A percentile compares a stretch with the other conserved stretches of the same genome.
Conservation (phyloP, 2,888 invertebrate species). For the Tanytarsus gracilentus region DNA sequence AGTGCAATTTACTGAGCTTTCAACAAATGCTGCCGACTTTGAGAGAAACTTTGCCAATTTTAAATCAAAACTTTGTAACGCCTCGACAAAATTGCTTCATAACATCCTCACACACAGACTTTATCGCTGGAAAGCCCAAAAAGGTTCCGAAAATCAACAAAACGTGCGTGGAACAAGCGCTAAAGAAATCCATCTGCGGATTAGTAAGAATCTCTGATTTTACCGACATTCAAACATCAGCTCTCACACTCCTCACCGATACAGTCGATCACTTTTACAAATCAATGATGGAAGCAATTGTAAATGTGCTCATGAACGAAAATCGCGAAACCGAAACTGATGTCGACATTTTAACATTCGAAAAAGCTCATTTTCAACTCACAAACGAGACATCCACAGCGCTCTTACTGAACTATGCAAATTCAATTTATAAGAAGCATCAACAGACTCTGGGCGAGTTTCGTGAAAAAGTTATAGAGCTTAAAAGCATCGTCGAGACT, state of each 20-base stretch:
- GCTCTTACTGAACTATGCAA: conserved; percentile 5
- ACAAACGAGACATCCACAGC: background rate
- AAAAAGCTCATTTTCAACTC: conserved; percentile 13
- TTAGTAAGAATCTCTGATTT: conserved; percentile 3
- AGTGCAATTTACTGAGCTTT: background rate
- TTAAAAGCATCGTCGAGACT: background rate
- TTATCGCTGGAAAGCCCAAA: conserved; percentile 16
- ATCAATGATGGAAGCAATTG: conserved; percentile 13
- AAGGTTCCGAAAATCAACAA: conserved; percentile 1
- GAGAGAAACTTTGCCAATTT: background rate
- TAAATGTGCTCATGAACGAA: background rate
- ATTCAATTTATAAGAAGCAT: conserved; percentile 1
- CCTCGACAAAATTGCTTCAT: conserved; percentile 13
- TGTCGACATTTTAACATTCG: conserved; percentile 12
- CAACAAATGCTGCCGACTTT: background rate
- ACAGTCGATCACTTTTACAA: conserved; percentile 17
- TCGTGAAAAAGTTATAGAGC: conserved; percentile 1
- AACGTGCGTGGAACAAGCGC: background rate
- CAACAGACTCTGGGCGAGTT: background rate
- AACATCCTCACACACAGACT: background rate
- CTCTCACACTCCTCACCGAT: background rate
- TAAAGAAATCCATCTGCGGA: conserved; percentile 21
- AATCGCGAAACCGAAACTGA: conserved; percentile 15
- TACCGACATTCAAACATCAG: background rate
- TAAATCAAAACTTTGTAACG: background rate